These are phyloP conservation scores for Odontocerum albicorne DNA, from an alignment of 2,888 invertebrate species.

Conservation along the genomic window DNA sequence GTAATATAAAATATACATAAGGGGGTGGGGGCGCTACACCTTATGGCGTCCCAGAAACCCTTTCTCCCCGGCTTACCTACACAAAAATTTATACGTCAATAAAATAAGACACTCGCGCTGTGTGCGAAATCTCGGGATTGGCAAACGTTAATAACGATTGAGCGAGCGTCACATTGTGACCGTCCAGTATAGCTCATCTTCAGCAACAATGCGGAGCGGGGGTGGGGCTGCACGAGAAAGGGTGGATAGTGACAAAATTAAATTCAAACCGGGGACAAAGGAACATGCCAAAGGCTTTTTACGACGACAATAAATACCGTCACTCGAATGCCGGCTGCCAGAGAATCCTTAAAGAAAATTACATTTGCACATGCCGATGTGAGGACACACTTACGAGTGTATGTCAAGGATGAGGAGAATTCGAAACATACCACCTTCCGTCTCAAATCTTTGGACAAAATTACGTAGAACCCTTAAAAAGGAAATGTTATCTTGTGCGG, in stretches of 20 bases:
- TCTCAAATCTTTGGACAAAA: too few species aligned
- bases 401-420: too few species aligned
- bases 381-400: too few species aligned
- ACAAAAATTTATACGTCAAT: slow-evolving; percentile 11
- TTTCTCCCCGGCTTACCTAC: not conserved
- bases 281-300: slow-evolving; percentile 15
- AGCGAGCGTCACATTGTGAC: slow-evolving; percentile 1
- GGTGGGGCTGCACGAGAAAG: not conserved
- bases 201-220: slow-evolving; percentile 1
- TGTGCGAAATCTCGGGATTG: not conserved
- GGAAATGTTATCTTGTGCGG: too few species aligned
- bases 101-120: slow-evolving; percentile 6
- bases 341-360: too few species aligned
- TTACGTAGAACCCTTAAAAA: too few species aligned
- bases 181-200: not conserved
- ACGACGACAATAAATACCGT: slow-evolving; percentile 22
- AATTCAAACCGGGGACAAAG: slow-evolving; percentile 21
- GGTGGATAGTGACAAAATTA: slow-evolving; percentile 17
- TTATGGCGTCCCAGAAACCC: not conserved
- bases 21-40: not conserved
- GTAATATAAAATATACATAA: not conserved
- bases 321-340: not conserved
- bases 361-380: too few species aligned
- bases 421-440: too few species aligned
- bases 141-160: slow-evolving; percentile 15